Conservation (phyloP, 2,888 invertebrate genomes). For the Bellardia bayeri region DNA sequence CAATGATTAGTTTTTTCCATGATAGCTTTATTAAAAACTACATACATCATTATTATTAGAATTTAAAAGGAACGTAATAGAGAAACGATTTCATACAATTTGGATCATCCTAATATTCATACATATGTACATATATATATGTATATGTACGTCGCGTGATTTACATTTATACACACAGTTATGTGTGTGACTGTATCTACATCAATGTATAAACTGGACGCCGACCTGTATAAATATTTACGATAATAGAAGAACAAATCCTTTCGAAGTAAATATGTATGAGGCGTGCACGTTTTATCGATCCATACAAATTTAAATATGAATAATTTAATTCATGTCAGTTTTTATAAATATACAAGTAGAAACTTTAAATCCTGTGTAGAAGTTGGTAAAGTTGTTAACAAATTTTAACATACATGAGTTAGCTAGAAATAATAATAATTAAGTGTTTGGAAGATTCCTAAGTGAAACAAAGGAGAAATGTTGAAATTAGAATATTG, state of each 20-base stretch:
- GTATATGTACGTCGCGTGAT: neutral
- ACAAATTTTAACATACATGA: neutral
- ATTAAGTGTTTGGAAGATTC: neutral
- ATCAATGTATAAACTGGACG: neutral
- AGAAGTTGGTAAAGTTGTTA: neutral
- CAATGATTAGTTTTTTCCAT: too few relatives aligned
- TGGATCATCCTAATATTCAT: too few relatives aligned
- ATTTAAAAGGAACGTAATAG: too few relatives aligned
- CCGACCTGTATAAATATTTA: neutral
- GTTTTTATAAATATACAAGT: neutral
- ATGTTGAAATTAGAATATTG: neutral
- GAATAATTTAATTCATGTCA: neutral
- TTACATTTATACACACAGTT: too few relatives aligned
- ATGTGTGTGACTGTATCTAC: neutral
- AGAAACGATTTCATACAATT: too few relatives aligned
- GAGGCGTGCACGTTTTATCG: conserved; percentile 49
- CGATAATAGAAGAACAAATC: neutral
- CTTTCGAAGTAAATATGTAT: conserved; percentile 25
- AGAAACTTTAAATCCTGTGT: neutral
- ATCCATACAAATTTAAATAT: conserved; percentile 47
- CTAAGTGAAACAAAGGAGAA: neutral
- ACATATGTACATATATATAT: too few relatives aligned
- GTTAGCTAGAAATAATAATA: neutral
- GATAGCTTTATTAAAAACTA: too few relatives aligned
- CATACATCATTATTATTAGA: too few relatives aligned